These are phyloP conservation scores for Epistrophe grossulariae DNA, from an alignment of 2,888 invertebrate species.

Conservation along the genomic window DNA sequence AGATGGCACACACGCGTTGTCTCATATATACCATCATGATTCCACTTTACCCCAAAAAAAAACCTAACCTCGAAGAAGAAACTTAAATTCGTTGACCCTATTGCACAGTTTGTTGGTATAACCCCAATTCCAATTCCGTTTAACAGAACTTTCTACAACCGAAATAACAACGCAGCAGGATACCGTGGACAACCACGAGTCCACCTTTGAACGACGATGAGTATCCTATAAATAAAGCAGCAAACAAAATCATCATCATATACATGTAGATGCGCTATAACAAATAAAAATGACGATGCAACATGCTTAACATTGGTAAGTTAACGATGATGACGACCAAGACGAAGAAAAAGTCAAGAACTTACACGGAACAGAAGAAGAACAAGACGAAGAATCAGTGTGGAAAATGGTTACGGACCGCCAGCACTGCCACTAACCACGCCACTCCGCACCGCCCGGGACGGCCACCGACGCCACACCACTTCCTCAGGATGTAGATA, in stretches of 20 bases:
- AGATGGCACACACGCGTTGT: background rate
- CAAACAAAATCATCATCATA: background rate
- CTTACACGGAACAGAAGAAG: constrained; percentile 47
- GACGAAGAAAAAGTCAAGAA: constrained; percentile 41
- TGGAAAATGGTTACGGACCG: constrained; percentile 39
- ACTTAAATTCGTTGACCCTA: constrained; percentile 62
- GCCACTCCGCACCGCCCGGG: background rate
- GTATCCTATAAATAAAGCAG: constrained; percentile 62
- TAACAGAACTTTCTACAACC: constrained; percentile 73
- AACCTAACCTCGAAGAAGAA: constrained; percentile 35
- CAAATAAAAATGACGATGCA: constrained; percentile 24
- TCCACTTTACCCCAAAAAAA: constrained; percentile 1
- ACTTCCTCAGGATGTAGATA: constrained; percentile 65
- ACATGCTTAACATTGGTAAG: constrained; percentile 53
- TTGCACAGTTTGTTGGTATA: constrained; percentile 65
- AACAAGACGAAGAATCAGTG: constrained; percentile 30
- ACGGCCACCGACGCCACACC: background rate
- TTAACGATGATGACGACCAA: constrained; percentile 42
- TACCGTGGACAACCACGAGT: constrained; percentile 43
- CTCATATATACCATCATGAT: background rate
- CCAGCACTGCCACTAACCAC: background rate
- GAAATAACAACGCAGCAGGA: constrained; percentile 47
- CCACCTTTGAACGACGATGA: constrained; percentile 49
- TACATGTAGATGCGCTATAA: constrained; percentile 17
- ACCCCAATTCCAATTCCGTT: constrained; percentile 66